A percentile compares a stretch with the other conserved stretches of the same genome.
Evolutionary conservation across 1,140 invertebrate genomes (phyloP).

Genomic region (Diorhabda elongata): DNA sequence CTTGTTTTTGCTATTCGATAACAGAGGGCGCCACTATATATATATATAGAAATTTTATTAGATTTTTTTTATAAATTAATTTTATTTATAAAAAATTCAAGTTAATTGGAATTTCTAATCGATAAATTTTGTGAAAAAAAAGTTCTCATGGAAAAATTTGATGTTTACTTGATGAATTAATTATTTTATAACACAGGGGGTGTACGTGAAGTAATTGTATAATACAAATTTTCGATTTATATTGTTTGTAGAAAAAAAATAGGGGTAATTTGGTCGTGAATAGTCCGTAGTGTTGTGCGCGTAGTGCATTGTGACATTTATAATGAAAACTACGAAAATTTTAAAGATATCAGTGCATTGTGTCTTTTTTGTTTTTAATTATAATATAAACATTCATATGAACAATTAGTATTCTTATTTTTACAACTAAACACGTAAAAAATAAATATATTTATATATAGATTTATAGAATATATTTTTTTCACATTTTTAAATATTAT

Average conservation of each 20-base stretch:
- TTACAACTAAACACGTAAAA: slow-evolving; percentile 36
- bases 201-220: too few relatives aligned
- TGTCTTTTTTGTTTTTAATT: slow-evolving; percentile 24
- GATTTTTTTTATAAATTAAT: too few relatives aligned
- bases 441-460: slow-evolving; percentile 37
- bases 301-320: slow-evolving; percentile 38
- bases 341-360: slow-evolving; percentile 37
- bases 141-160: too few relatives aligned
- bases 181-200: too few relatives aligned
- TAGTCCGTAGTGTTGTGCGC: slow-evolving; percentile 26
- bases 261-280: neutral
- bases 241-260: neutral
- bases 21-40: too few relatives aligned
- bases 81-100: too few relatives aligned
- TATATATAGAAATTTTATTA: too few relatives aligned
- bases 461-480: slow-evolving; percentile 32
- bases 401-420: slow-evolving; percentile 29
- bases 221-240: neutral
- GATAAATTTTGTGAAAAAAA: too few relatives aligned
- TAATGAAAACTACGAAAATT: slow-evolving; percentile 35
- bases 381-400: slow-evolving; percentile 35
- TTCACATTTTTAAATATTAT: slow-evolving; percentile 29
- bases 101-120: too few relatives aligned
- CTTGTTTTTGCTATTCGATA: too few relatives aligned
- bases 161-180: too few relatives aligned